These are phyloP conservation scores for Zaprionus ghesquierei DNA, from an alignment of 1,140 invertebrate species.

Conservation along the genomic window DNA sequence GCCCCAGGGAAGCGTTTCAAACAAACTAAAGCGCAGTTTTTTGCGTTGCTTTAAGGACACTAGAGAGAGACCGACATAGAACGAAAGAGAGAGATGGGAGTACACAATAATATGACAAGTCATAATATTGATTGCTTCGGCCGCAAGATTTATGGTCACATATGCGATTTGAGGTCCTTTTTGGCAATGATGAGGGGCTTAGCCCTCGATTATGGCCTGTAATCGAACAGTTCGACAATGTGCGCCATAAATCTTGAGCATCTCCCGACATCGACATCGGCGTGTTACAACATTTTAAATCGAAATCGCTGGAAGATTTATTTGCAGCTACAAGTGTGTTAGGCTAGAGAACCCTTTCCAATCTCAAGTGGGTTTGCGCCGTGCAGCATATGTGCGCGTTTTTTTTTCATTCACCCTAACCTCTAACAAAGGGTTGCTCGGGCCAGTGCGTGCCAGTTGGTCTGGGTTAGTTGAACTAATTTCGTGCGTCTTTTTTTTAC, in stretches of 20 bases:
- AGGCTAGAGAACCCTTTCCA: background rate
- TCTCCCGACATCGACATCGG: background rate
- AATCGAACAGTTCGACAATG: constrained; percentile 79
- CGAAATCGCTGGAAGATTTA: constrained; percentile 68
- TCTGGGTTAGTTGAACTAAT: constrained; percentile 71
- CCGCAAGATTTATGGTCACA: constrained; percentile 69
- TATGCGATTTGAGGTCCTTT: constrained; percentile 46
- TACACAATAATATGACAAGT: constrained; percentile 79
- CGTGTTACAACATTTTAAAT: constrained; percentile 72
- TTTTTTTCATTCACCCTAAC: constrained; percentile 5
- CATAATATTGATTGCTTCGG: constrained; percentile 72
- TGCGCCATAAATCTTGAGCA: constrained; percentile 59
- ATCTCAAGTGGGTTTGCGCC: constrained; percentile 32
- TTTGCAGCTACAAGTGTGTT: constrained; percentile 66
- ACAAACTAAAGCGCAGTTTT: constrained; percentile 26
- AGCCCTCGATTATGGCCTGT: constrained; percentile 72
- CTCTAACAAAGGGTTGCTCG: constrained; percentile 36
- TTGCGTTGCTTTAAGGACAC: background rate
- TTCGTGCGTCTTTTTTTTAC: constrained; percentile 47
- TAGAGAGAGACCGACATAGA: constrained; percentile 19
- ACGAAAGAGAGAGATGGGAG: constrained; percentile 53
- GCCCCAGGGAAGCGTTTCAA: constrained; percentile 54
- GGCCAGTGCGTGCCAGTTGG: constrained; percentile 8
- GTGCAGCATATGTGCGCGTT: constrained; percentile 49
- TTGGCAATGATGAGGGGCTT: constrained; percentile 8